phyloP scores from a whole-genome alignment of 92 coral and sea anemone genomes.

The Porites evermanni region DNA sequence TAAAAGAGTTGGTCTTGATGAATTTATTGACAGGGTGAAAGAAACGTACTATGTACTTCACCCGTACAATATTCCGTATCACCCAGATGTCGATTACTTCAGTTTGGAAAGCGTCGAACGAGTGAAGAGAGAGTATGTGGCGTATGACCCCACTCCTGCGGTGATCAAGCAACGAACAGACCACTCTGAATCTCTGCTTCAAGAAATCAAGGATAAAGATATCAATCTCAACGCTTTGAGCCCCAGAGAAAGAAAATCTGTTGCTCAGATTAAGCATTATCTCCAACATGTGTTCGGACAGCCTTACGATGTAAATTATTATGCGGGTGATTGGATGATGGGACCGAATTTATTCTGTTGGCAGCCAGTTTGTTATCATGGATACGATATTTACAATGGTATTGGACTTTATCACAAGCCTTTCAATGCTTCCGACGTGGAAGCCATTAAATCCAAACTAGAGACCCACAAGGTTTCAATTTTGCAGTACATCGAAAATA shows the following conservation, averaged over 20 bases:
- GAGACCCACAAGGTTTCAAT: conserved; percentile 62
- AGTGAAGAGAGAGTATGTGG: conserved; percentile 52
- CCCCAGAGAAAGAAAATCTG: conserved; percentile 88
- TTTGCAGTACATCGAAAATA: conserved; percentile 79
- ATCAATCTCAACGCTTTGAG: conserved; percentile 61
- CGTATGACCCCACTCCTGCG: conserved; percentile 70
- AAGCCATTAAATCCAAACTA: conserved; percentile 57
- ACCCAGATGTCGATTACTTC: conserved; percentile 63
- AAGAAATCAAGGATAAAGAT: conserved; percentile 52
- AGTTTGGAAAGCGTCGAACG: conserved; percentile 16
- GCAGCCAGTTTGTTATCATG: conserved; percentile 85
- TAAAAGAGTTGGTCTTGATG: conserved; percentile 65
- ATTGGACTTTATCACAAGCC: conserved; percentile 70
- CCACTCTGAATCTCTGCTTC: conserved; percentile 62
- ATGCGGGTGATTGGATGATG: conserved; percentile 97
- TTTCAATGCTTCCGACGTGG: conserved; percentile 51
- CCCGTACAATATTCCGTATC: conserved; percentile 52
- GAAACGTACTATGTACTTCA: conserved; percentile 66
- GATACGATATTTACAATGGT: conserved; percentile 65
- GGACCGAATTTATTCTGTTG: conserved; percentile 96
- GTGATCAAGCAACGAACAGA: conserved; percentile 76
- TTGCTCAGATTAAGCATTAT: conserved; percentile 84
- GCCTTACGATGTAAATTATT: conserved; percentile 88
- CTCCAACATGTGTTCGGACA: conserved; percentile 85
- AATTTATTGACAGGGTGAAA: conserved; percentile 71